Percentiles rank a stretch among this genome's conserved stretches.
Conservation (phyloP, 2,113 vertebrate species). For the Crotalus horridus region DNA sequence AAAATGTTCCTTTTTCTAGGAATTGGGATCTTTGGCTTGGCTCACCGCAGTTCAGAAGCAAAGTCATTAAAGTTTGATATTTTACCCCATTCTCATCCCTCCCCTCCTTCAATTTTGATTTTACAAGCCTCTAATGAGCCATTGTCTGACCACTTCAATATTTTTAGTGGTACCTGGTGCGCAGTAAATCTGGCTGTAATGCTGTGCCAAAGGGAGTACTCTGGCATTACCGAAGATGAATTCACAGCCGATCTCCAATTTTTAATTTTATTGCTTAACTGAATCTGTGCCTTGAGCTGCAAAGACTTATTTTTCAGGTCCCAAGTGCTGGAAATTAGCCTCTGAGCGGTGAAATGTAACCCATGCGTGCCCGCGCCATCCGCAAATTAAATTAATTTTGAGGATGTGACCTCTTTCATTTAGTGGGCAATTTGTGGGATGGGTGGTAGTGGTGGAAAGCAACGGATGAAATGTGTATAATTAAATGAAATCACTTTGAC, state of each 20-base stretch:
- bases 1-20: background rate
- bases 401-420: background rate
- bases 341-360: background rate
- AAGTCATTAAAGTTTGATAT: constrained; percentile 42
- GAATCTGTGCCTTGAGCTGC: background rate
- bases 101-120: constrained; percentile 42
- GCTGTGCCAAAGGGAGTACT: constrained; percentile 27
- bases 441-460: background rate
- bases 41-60: background rate
- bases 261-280: constrained; percentile 28
- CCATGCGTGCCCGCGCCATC: background rate
- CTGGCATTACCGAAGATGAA: constrained; percentile 18
- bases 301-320: background rate
- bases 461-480: background rate
- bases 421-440: background rate
- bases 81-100: constrained; percentile 14
- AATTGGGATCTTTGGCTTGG: background rate
- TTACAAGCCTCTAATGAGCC: constrained; percentile 41
- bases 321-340: background rate
- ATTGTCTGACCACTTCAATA: constrained; percentile 43
- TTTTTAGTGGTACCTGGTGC: constrained; percentile 39
- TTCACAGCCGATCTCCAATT: constrained; percentile 5
- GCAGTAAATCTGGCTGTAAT: constrained; percentile 48
- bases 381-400: background rate
- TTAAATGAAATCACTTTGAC: background rate